These are phyloP conservation scores for Mimumesa dahlbomi DNA, from an alignment of 2,888 invertebrate species.

Conservation along the genomic window DNA sequence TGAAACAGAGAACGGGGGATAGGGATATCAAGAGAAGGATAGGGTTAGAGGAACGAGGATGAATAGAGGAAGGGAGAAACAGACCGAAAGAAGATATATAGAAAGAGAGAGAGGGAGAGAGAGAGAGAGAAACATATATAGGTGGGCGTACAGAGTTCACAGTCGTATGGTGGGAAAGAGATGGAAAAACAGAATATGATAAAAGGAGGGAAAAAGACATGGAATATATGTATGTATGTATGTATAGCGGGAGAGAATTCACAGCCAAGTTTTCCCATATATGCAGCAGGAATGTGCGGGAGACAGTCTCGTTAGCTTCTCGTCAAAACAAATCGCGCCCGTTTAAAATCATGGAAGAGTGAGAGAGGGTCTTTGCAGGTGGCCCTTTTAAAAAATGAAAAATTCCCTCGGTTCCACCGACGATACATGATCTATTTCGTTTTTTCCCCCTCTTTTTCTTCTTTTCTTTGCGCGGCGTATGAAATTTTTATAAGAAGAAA, in stretches of 20 bases:
- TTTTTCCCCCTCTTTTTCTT: no score
- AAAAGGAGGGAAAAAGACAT: not conserved
- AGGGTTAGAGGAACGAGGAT: slow-evolving; percentile 3
- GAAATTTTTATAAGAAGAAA: not conserved
- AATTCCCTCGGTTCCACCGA: no score
- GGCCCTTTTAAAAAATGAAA: not conserved
- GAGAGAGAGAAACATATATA: not conserved
- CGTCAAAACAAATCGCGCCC: slow-evolving; percentile 54
- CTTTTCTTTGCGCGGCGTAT: not conserved
- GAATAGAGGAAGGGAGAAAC: not conserved
- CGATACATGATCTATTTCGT: no score
- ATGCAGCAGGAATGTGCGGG: slow-evolving; percentile 40
- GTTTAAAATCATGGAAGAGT: slow-evolving; percentile 1
- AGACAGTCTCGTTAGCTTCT: slow-evolving; percentile 63
- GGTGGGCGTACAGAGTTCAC: not conserved
- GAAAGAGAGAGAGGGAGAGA: not conserved
- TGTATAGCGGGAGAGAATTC: no score
- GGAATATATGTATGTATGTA: no score
- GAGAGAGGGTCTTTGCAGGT: not conserved
- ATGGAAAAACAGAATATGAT: not conserved
- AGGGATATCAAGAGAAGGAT: no score
- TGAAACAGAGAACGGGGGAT: not conserved
- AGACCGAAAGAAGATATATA: not conserved
- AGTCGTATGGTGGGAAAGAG: no score
- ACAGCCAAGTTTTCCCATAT: not conserved